Conservation (phyloP, 2,113 vertebrate species). For the Anhinga rufa region DNA sequence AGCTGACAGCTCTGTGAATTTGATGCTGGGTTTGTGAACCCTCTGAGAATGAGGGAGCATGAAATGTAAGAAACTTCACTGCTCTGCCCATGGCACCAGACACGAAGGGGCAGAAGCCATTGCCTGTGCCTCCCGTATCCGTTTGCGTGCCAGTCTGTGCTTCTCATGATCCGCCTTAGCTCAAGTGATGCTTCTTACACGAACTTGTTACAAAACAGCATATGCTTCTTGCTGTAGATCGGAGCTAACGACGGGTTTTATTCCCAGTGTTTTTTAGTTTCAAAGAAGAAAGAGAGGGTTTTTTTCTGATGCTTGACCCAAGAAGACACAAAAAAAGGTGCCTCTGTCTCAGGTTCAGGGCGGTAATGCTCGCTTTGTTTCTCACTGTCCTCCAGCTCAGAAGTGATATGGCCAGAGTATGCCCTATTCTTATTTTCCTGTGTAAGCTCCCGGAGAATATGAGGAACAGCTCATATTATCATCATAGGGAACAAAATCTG, state of each 20-base stretch:
- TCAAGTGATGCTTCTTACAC: background rate
- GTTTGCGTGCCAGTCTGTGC: background rate
- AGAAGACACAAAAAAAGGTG: background rate
- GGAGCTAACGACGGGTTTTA: background rate
- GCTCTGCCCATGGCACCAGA: background rate
- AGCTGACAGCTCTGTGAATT: background rate
- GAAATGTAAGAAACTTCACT: background rate
- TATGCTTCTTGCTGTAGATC: background rate
- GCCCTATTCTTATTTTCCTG: background rate
- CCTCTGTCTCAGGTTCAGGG: background rate
- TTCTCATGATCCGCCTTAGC: background rate
- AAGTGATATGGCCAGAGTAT: background rate
- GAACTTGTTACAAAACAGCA: background rate
- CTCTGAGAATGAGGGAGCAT: background rate
- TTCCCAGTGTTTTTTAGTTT: background rate
- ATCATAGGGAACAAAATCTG: background rate
- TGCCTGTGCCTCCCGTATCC: background rate
- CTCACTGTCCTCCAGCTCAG: background rate
- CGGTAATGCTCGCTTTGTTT: background rate
- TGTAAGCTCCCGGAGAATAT: background rate
- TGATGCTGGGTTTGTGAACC: background rate
- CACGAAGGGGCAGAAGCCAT: background rate
- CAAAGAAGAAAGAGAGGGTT: background rate
- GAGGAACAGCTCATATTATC: background rate
- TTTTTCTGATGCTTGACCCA: background rate